Evolutionary conservation across 2,113 vertebrate species (phyloP), one percentile per base, ranked within the genome.

Genomic region (Channa argus): DNA sequence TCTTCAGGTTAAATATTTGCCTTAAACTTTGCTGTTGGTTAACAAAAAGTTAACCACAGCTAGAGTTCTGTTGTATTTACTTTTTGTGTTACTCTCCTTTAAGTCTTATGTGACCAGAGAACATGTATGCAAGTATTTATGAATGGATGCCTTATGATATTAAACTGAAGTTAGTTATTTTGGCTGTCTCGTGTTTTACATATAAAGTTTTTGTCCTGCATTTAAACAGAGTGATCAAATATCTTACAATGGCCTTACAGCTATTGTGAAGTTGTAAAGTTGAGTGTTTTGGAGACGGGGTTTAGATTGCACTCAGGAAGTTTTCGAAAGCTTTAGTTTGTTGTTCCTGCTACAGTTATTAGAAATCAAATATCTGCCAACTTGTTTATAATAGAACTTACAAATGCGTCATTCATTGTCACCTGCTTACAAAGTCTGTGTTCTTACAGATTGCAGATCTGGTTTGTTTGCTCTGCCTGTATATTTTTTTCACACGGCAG

Each of bases 101-200:
- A 77, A 15, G 38, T 74, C 52, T 61, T 24, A 39, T 5, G 5
- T 45, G 43, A 68, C 55, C 43, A 63, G 33, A 65, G 13, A 64
- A 37, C 49, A 54, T 39, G 62, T 65, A 46, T 71, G 60, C n/a
- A 62, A 59, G 71, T 87, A 88, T 90, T 89, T 89, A 88, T 87
- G 74, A 80, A 67, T 13, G 5, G 66, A 82, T 82, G 63, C 72
- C 67, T 65, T 75, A 79, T 67, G 74, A 49, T 74, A 91, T 92
- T 91, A 90, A 93, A 92, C 33, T 60, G 43, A 50, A 65, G 46
- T 77, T 79, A 34, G 74, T 44, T 59, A 3, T 39, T 3, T 65
- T 58, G 66, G 46, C 15, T 38, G 9, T 66, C 53, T 38, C 0
- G 15, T 12, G 39, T 61, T 61, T 70, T 63, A 24, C 36, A 33